Base-by-base conservation (phyloP, 2,888 invertebrate genomes). In the Xestobium rufovillosum region DNA sequence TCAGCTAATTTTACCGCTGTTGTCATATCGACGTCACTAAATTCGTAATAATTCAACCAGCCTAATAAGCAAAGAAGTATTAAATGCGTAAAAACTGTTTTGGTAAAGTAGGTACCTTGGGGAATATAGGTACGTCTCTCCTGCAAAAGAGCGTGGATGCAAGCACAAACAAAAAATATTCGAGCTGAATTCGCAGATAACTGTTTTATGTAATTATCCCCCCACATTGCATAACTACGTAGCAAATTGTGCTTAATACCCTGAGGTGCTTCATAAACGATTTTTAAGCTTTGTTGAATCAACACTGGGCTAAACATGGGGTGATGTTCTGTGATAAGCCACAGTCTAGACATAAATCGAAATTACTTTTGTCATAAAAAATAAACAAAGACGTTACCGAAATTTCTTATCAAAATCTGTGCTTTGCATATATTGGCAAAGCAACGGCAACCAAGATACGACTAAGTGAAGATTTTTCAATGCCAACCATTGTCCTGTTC, bases 71-170 rank as follows among this genome's bases (percentile, higher is more conserved):
- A 12, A 30, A 30, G 27, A 10, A 33, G 17, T 35, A 10, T 26
- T 8, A 17, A n/a, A 10, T 33, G 14, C 28, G 4, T 8, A 14
- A 17, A 12, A 37, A 23, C 12, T 13, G 8, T 1, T 23, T 16
- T 34, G 11, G 3, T 3, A 15, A 10, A 23, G 9, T 8, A 31
- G 13, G 31, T 50, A 73, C 75, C 80, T 71, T 90, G 88, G 1
- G 94, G 94, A 50, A 94, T 86, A 62, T 83, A 97, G 34, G 83
- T 86, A 39, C 96, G 73, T 26, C 98, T 73, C 65, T 98, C 97
- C 61, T 87, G 86, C 34, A 92, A 72, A 9, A 95, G 71, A 1
- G 96, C 91, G 62, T 96, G 94, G 37, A 89, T 71, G 74, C 87
- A 84, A 43, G 92, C 82, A 10, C 95, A 67, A 3, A 85, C 79